Evolutionary conservation across 2,797 vertebrate genomes (phyloP), one percentile per base, ranked within the genome.

Genomic region (Glossophaga mutica): DNA sequence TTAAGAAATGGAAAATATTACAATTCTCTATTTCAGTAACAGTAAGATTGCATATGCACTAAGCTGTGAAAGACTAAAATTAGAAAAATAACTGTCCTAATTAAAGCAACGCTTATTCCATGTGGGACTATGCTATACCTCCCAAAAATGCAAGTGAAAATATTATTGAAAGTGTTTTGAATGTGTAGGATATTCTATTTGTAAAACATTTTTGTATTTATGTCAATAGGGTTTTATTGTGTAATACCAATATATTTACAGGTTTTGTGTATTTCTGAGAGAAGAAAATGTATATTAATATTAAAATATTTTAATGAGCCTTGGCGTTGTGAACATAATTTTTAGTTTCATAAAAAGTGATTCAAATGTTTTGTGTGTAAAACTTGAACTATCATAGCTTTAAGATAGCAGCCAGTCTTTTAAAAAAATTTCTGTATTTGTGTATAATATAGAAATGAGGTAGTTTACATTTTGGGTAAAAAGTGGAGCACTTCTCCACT

Each of bases 141-240:
- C 44, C 12, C 0, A 57, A 94, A 92, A 87, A 44, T 88, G 32
- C 19, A 94, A 87, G 24, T 89, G 57, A 85, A 91, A 96, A 88
- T 87, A 70, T 74, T 86, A 44, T 52, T 95, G 39, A 83, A 94
- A 77, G 62, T 88, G 12, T 90, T 95, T 88, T 83, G 44, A 95
- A 88, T 92, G 70, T 94, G 24, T 88, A 79, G 71, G 44, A 90
- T 85, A 77, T 55, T 87, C 55, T 96, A 19, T 93, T 94, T 96
- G 59, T 94, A 94, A 95, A 96, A 84, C 50, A 84, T 90, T 97
- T 94, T 94, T 70, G 55, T 92, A 93, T 88, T 93, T 91, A 76
- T 95, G 70, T 94, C 74, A 93, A 2, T 79, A 85, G 62, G 62
- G 4, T 88, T 89, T 94, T 97, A 16, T 94, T 96, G 74, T 96